Evolutionary conservation across 2,113 vertebrate species (phyloP).

Genomic region (Hipposideros armiger): DNA sequence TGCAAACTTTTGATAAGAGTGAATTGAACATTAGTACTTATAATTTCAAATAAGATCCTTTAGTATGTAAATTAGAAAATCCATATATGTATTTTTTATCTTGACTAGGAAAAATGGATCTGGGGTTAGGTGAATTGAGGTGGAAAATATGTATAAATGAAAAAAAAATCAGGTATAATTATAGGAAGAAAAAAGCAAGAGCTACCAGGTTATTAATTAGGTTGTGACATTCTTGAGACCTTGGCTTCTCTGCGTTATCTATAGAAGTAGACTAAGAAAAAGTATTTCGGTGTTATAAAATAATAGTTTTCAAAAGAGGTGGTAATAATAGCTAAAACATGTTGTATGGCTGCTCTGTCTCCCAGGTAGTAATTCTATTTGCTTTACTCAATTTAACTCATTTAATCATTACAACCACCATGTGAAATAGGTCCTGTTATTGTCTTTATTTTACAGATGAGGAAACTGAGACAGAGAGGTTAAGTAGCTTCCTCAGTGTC

Average conservation of each 20-base stretch:
- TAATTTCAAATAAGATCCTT: slow-evolving; percentile 50
- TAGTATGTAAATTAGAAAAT: slow-evolving; percentile 48
- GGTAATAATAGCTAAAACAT: not conserved
- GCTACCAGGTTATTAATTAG: not conserved
- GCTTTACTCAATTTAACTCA: not conserved
- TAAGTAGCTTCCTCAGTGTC: not conserved
- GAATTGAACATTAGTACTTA: slow-evolving; percentile 52
- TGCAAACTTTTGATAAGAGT: slow-evolving; percentile 39
- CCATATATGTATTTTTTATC: not conserved
- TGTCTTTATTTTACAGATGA: not conserved
- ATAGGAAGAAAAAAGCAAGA: not conserved
- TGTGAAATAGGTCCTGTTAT: not conserved
- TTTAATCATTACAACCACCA: not conserved
- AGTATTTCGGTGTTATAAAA: slow-evolving; percentile 18
- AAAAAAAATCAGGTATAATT: not conserved
- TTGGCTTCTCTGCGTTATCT: not conserved
- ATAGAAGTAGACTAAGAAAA: not conserved
- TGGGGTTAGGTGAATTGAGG: slow-evolving; percentile 26
- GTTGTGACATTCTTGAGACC: not conserved
- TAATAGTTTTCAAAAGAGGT: not conserved
- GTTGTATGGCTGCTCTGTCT: not conserved
- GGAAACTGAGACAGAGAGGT: not conserved
- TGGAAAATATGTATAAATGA: not conserved
- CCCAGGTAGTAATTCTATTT: not conserved
- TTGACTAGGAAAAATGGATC: slow-evolving; percentile 1